Evolutionary conservation across 2,113 vertebrate genomes (phyloP).

Genomic region (Ascaphus truei): DNA sequence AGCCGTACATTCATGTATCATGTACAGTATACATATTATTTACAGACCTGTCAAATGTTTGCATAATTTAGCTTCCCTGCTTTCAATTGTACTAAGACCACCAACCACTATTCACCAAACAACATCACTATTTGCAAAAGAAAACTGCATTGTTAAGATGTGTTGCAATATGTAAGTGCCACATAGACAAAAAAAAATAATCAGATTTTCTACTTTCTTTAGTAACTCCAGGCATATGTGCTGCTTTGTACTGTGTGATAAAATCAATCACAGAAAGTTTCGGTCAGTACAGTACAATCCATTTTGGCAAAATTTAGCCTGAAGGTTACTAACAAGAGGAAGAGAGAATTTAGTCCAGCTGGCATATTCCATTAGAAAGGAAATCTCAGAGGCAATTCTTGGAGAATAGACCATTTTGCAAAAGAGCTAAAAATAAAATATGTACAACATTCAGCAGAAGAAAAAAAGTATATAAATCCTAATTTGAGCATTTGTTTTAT

Average conservation of each 20-base stretch:
- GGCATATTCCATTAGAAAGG: slow-evolving; percentile 28
- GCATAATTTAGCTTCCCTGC: no score
- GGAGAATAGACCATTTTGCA: slow-evolving; percentile 25
- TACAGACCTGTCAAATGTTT: no score
- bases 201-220: neutral
- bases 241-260: slow-evolving; percentile 18
- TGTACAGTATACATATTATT: no score
- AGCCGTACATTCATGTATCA: no score
- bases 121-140: no score
- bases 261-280: slow-evolving; percentile 25
- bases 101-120: no score
- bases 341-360: slow-evolving; percentile 32
- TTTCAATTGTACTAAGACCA: no score
- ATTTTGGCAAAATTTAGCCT: slow-evolving; percentile 34
- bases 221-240: slow-evolving; percentile 11
- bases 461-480: neutral
- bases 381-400: slow-evolving; percentile 29
- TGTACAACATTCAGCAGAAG: neutral
- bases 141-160: no score
- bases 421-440: slow-evolving; percentile 25
- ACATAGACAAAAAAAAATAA: no score
- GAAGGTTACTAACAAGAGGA: slow-evolving; percentile 31
- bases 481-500: neutral
- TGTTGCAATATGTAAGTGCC: no score
- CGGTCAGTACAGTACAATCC: slow-evolving; percentile 13